Evolutionary conservation across 2,888 invertebrate genomes (phyloP), one percentile per base, ranked within the genome.

Genomic region (Leptopilina drosophilae): DNA sequence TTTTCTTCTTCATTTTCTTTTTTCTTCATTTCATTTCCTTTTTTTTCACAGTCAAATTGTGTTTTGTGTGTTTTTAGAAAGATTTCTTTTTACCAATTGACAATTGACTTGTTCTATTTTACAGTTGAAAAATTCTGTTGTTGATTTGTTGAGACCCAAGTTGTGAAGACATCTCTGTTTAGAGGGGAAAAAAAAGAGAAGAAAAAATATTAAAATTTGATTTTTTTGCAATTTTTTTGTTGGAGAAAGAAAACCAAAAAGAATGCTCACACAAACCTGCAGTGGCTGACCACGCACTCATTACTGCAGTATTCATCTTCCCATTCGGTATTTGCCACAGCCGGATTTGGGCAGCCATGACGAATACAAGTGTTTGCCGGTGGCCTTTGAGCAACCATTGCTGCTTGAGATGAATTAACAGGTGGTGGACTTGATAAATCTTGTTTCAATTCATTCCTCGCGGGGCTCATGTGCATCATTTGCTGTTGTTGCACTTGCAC

Each of bases 281-380:
- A 98, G 93, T 98, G 98, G 92, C 96, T 96, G 91, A 98, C 97
- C 84, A 98, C 98, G 93, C 98, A 98, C 92, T 98, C 98, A 93
- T 98, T 98, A 93, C 98, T 97, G 94, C 98, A 98, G 92, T 98
- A 98, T 92, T 98, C 98, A 91, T 97, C 97, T 92, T 98, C 98
- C 98, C 98, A 98, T 92, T 98, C 98, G 84, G 96, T 95, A 93
- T 97, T 98, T 85, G 97, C 95, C 88, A 98, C 95, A 84, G 98
- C 97, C 66, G 95, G 95, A 93, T 98, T 98, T 83, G 95, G 95
- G 92, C 98, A 98, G 85, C 98, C 98, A 89, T 96, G 96, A 82
- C 98, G 95, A 89, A 97, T 96, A 93, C 97, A 97, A 80, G 95
- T 87, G 80, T 90, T 88, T 82, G 90, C 85, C 56, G 88, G 88